These are phyloP conservation scores for Saccostrea glomerata DNA, from an alignment of 1,140 invertebrate species.

Conservation along the genomic window DNA sequence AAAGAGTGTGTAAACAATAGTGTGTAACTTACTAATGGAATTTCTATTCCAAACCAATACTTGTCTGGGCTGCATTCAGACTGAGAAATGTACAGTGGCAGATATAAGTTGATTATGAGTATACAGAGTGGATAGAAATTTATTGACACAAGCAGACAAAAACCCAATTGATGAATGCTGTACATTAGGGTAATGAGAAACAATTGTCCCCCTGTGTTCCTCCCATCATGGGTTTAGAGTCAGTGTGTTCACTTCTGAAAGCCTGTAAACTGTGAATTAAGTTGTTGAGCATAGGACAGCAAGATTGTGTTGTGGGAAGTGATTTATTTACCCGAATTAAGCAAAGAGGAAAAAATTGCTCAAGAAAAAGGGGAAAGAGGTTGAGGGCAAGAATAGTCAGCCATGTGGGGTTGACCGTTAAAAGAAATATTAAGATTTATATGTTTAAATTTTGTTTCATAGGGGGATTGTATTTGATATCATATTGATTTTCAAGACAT, in stretches of 20 bases:
- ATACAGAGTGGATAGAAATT: not conserved
- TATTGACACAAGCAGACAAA: not conserved
- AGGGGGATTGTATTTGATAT: too few relatives aligned
- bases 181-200: not conserved
- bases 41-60: not conserved
- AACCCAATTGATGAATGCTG: not conserved
- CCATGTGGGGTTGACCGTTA: too few relatives aligned
- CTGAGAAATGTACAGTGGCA: not conserved
- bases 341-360: not conserved
- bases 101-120: constrained; percentile 10
- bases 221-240: not conserved
- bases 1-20: not conserved
- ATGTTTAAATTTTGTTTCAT: too few relatives aligned
- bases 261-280: not conserved
- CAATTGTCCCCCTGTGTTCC: not conserved
- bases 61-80: not conserved
- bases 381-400: too few relatives aligned
- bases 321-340: not conserved
- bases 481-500: too few relatives aligned
- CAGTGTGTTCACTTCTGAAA: not conserved
- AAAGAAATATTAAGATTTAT: too few relatives aligned
- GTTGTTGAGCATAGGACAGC: not conserved
- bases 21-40: constrained; percentile 6
- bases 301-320: not conserved
- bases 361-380: too few relatives aligned